Conservation (phyloP, 1,140 invertebrate genomes). For the Coboldia fuscipes region DNA sequence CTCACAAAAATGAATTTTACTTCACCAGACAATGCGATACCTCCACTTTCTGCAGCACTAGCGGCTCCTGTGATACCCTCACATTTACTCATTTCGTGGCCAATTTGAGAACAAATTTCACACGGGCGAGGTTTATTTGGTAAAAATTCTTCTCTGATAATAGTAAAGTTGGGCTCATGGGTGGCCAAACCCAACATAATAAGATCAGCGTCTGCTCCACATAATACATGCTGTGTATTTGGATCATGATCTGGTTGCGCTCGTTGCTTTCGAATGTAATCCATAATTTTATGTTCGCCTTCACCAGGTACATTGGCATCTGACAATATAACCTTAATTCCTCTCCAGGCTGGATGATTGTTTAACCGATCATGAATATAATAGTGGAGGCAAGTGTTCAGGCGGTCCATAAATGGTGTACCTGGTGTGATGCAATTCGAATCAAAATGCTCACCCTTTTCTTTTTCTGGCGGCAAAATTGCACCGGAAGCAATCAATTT, state of each 20-base stretch:
- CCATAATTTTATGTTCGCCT: conserved; percentile 99
- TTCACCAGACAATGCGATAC: conserved; percentile 38
- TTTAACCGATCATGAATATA: conserved; percentile 90
- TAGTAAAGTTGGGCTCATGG: conserved; percentile 97
- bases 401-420: conserved; percentile 91
- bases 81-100: conserved; percentile 94
- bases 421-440: conserved; percentile 98
- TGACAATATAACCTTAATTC: conserved; percentile 88
- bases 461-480: conserved; percentile 71
- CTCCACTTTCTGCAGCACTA: conserved; percentile 18
- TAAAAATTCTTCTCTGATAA: conserved; percentile 95
- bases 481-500: conserved; percentile 35
- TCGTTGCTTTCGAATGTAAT: conserved; percentile 90
- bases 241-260: conserved; percentile 91
- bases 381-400: conserved; percentile 87
- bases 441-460: conserved; percentile 86
- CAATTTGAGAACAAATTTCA: conserved; percentile 88
- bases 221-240: conserved; percentile 92
- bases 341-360: conserved; percentile 87
- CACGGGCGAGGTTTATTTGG: conserved; percentile 92
- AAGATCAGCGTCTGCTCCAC: conserved; percentile 97
- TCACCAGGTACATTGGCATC: conserved; percentile 98
- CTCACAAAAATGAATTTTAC: conserved; percentile 77
- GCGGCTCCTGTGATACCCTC: conserved; percentile 39
- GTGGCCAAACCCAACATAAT: conserved; percentile 97